Evolutionary conservation across 2,888 invertebrate species (phyloP).

Genomic region (Caenorhabditis japonica): DNA sequence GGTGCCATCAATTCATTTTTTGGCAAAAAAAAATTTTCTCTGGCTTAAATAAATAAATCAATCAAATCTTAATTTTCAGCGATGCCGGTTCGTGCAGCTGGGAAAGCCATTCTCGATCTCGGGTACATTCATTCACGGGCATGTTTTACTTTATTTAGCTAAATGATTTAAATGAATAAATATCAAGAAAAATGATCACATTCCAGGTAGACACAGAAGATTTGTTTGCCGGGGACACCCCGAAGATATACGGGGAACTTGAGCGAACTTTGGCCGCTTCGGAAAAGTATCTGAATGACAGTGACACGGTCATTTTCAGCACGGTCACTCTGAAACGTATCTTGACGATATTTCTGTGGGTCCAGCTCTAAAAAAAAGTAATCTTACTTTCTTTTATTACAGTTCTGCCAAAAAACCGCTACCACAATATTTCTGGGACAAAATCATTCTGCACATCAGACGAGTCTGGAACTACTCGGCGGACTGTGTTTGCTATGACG

Average conservation of each 20-base stretch:
- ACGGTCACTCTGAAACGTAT: slow-evolving; percentile 59
- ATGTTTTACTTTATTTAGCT: no score
- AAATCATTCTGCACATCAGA: slow-evolving; percentile 35
- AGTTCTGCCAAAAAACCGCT: slow-evolving; percentile 8
- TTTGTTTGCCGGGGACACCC: slow-evolving; percentile 24
- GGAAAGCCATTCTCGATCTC: slow-evolving; percentile 43
- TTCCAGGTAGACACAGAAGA: slow-evolving; percentile 31
- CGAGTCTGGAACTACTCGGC: slow-evolving; percentile 62
- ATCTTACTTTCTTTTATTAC: neutral
- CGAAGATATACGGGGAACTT: slow-evolving; percentile 17
- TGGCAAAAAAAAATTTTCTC: no score
- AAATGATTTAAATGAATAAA: neutral
- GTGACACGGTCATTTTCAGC: slow-evolving; percentile 46
- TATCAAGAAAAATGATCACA: neutral
- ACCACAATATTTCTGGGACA: slow-evolving; percentile 6
- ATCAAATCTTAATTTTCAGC: no score
- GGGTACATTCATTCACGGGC: slow-evolving; percentile 40
- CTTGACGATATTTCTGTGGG: slow-evolving; percentile 35
- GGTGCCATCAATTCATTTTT: no score
- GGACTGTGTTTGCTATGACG: slow-evolving; percentile 62
- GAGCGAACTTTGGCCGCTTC: slow-evolving; percentile 39
- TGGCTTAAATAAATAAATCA: no score
- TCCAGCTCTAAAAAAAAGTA: neutral
- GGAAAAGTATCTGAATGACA: slow-evolving; percentile 34
- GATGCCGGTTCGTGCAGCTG: slow-evolving; percentile 49